Base-by-base conservation (phyloP, 2,888 invertebrate species). In the Drosophila fungiperda region DNA sequence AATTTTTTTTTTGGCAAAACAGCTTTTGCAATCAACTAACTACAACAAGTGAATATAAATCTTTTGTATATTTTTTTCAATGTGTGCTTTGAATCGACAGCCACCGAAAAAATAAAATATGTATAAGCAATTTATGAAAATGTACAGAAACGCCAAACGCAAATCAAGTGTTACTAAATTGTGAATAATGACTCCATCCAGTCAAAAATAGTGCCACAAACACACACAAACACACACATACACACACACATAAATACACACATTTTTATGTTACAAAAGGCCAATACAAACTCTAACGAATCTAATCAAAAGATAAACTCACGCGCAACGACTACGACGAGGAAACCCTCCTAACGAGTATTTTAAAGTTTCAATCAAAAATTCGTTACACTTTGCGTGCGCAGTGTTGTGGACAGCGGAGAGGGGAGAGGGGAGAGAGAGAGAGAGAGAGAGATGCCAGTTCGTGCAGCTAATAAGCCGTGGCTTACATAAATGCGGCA, bases 151-250 rank as follows among this genome's bases (percentile, higher is more conserved):
- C 53, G 88, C 79, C 87, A 79, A 88, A 81, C 78, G 79, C 84
- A 89, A 89, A 87, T 88, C 88, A 88, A 88, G 83, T 88, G 89
- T 88, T 80, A 87, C 89, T 88, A 89, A 88, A 89, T 89, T 88
- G 89, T 88, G 87, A 88, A 85, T 88, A 88, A 88, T 88, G 87
- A 87, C 87, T 84, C 82, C 87, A 83, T 77, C 72, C 69, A 62
- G 72, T 33, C 62, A 64, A 57, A 57, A 57, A 42, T 40, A 26
- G 55, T 38, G 36, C 55, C 48, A 68, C 48, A 59, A 33, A 55
- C 61, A 49, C 38, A 59, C 36, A 58, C 33, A 55, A 58, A 49
- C 38, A 59, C 36, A 58, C 33, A 60, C 50, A 63, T 54, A 69
- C 3, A 52, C 40, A 29, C 17, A 57, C 12, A 32, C 15, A 32